Conservation (phyloP, 2,888 invertebrate species). For the Lasioglossum vierecki region DNA sequence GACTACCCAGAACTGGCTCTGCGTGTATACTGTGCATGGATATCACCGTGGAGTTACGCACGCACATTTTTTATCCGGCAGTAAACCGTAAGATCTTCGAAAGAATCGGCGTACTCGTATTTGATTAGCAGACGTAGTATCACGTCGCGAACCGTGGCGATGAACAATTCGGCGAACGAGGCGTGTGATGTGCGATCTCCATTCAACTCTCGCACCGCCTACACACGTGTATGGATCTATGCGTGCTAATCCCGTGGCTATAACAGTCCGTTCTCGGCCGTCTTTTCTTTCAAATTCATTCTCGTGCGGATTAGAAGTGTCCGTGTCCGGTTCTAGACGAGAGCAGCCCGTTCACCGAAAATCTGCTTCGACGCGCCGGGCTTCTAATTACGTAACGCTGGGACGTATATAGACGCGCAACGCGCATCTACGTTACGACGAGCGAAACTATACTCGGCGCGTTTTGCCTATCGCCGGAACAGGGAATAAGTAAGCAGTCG, state of each 20-base stretch:
- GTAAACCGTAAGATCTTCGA: slow-evolving; percentile 61
- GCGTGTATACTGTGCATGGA: slow-evolving; percentile 1
- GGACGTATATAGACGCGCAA: slow-evolving; percentile 31
- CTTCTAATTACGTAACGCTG: slow-evolving; percentile 37
- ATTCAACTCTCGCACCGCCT: slow-evolving; percentile 55
- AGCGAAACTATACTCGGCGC: slow-evolving; percentile 7
- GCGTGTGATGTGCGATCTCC: slow-evolving; percentile 33
- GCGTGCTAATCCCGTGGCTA: slow-evolving; percentile 37
- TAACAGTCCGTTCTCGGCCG: not conserved
- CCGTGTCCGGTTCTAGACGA: slow-evolving; percentile 27
- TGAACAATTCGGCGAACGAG: slow-evolving; percentile 5
- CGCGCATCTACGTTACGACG: slow-evolving; percentile 21
- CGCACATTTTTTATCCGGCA: slow-evolving; percentile 33
- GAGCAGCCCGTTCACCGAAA: slow-evolving; percentile 35
- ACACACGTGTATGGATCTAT: slow-evolving; percentile 6
- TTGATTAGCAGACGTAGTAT: slow-evolving; percentile 43
- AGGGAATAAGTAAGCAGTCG: slow-evolving; percentile 5
- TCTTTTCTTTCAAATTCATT: not conserved
- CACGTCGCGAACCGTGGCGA: slow-evolving; percentile 51
- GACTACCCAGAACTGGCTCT: slow-evolving; percentile 52
- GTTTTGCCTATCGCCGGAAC: not conserved
- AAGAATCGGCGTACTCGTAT: slow-evolving; percentile 42
- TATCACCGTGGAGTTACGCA: slow-evolving; percentile 23
- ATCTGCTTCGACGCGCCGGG: slow-evolving; percentile 18
- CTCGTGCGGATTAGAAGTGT: not conserved